Evolutionary conservation across 1,140 invertebrate genomes (phyloP), one percentile per base, ranked within the genome.

Genomic region (Doryteuthis pealeii): DNA sequence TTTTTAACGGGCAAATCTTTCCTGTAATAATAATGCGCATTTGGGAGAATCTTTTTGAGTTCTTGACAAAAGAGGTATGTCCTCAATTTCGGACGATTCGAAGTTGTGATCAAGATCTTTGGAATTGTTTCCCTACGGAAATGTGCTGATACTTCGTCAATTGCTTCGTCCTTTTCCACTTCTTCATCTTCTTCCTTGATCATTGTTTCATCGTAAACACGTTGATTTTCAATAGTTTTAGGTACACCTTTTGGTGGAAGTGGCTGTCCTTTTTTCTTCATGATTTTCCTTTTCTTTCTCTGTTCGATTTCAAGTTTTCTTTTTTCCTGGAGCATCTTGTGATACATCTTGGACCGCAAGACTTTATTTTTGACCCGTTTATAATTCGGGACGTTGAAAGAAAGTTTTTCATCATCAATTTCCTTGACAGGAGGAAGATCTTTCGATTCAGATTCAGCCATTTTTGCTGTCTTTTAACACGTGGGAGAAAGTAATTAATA

Each of bases 11-110:
- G 93, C n/a, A 94, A 92, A 77, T 94, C 91, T 83, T 94, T 92
- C 68, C 96, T 90, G 77, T 93, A 94, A 45, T 92, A 89, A 0
- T 93, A 91, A 66, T 92, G 89, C 4, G 96, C 94, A 87, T 98
- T 98, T 18, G 97, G 97, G 82, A 99, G 94, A 30, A 97, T 93
- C 75, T 94, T 91, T 26, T 92, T 92, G 12, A 99, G 88, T 87
- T 99, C 97, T 78, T 94, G 91, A 70, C 95, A 95, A 89, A 99
- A 98, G 83, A 95, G 94, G 82, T 95, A 92, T 0, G 96, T 97
- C 89, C 94, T 95, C 90, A 91, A 91, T 72, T 94, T 91, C 5
- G 96, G 96, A 90, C 97, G 95, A 85, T 98, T 96, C 15, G 92
- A 92, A 79, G 93, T 97, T 26, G 97, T 99, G 18, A 99, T 96